Percentiles rank a stretch among this genome's conserved stretches.
phyloP scores from a whole-genome alignment of 2,113 vertebrate genomes.

The Thermophis baileyi region DNA sequence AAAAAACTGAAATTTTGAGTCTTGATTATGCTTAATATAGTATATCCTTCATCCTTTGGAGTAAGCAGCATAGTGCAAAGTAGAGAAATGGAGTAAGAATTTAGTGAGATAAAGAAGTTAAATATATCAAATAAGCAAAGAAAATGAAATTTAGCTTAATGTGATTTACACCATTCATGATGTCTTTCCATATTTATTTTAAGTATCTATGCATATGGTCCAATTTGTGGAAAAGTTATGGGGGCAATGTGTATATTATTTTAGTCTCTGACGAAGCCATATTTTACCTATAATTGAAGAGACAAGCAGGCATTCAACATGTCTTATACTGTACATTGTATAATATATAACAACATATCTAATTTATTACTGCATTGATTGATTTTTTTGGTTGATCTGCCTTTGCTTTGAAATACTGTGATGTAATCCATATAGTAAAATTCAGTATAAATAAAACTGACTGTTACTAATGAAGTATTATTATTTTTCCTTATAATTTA shows the following conservation, averaged over 20 bases:
- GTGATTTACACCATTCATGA: not conserved
- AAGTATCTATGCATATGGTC: not conserved
- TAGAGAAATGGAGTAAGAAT: not conserved
- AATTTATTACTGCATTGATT: not conserved
- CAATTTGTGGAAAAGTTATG: not conserved
- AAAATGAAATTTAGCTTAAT: not conserved
- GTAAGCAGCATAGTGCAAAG: not conserved
- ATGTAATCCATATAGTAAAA: not conserved
- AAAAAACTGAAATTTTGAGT: not conserved
- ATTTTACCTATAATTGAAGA: not conserved
- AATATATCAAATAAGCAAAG: not conserved
- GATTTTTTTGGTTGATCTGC: not conserved
- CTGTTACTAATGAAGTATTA: not conserved
- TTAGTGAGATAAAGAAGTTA: not conserved
- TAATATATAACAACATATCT: not conserved
- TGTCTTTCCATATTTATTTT: not conserved
- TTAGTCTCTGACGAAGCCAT: not conserved
- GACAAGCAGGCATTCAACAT: not conserved
- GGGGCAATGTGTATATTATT: not conserved
- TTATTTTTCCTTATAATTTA: not conserved
- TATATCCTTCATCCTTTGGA: not conserved
- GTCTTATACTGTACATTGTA: not conserved
- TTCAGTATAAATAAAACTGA: not conserved
- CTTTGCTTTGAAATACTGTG: not conserved
- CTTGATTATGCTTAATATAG: not conserved